Evolutionary conservation across 2,888 invertebrate genomes (phyloP), one percentile per base, ranked within the genome.

Genomic region (Allolobophora icterica): DNA sequence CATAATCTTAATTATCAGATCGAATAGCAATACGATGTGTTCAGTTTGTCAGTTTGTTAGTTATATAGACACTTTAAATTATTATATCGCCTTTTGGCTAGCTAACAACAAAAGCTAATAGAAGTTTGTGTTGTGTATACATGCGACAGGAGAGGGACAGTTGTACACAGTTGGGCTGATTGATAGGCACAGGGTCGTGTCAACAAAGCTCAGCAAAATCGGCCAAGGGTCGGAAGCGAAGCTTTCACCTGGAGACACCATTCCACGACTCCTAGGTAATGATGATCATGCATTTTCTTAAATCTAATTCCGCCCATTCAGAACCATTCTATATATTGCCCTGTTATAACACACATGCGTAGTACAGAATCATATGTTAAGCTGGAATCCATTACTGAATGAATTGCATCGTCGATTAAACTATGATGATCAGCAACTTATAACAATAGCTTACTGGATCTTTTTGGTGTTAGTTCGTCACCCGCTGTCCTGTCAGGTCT

Each of bases 111-210:
- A 52, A 21, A 52, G 5, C 21, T 71, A n/a, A 52, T 24, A 24
- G 24, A 24, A 52, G 24, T 24, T 24, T 21, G 5, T 24, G 21
- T 24, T 5, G 52, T 52, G 19, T 52, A 17, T 71, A n/a, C 71
- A 38, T 24, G 83, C 21, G 34, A 45, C 84, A 94, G 99, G 99
- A 92, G 99, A 99, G 96, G 99, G 99, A 6, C 99, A 99, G 95
- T 98, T 99, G 17, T 99, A 99, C 95, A 99, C 99, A 0, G 96
- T 99, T 95, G 99, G 99, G 52, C 98, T 97, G 93, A 98, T 99
- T 94, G 99, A 99, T 19, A 97, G 97, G n/a, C 99, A 99, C 96
- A 96, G 98, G 91, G 98, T 99, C 92, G 99, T 99, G 8, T 98
- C 98, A 94, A 99, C 99, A 0, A 99, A 99, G 96, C 96, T 99